Conservation (phyloP, 2,888 invertebrate species). For the Julus scandinavius region DNA sequence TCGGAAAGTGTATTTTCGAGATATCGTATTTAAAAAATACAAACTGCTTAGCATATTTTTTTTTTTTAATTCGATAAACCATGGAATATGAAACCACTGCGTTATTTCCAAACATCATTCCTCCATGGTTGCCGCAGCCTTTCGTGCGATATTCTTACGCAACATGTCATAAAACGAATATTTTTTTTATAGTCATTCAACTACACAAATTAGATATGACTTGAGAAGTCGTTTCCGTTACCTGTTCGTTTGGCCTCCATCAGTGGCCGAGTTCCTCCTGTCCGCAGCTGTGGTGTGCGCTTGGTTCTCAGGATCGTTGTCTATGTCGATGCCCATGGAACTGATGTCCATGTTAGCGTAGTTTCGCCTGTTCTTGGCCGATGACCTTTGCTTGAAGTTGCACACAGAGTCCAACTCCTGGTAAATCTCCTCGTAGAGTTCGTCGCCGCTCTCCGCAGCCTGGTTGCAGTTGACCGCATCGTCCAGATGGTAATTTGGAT, state of each 20-base stretch:
- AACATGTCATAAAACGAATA: too few species aligned
- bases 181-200: too few species aligned
- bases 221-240: neutral
- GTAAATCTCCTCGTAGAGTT: constrained; percentile 69
- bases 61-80: too few species aligned
- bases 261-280: constrained; percentile 60
- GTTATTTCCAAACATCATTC: too few species aligned
- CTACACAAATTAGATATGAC: too few species aligned
- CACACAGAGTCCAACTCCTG: constrained; percentile 73
- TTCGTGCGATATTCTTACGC: too few species aligned
- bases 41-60: too few species aligned
- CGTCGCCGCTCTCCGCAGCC: constrained; percentile 60
- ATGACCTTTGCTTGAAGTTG: constrained; percentile 60
- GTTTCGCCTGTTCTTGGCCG: constrained; percentile 69
- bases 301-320: constrained; percentile 60
- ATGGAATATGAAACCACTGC: too few species aligned
- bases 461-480: constrained; percentile 78
- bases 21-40: too few species aligned
- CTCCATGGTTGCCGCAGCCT: too few species aligned
- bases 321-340: constrained; percentile 78
- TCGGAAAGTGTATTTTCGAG: too few species aligned
- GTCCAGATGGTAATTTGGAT: constrained; percentile 89
- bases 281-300: constrained; percentile 24
- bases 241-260: constrained; percentile 58
- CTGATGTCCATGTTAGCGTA: constrained; percentile 76